Base-by-base conservation (phyloP, 2,888 invertebrate species). In the Panzeria rudis region DNA sequence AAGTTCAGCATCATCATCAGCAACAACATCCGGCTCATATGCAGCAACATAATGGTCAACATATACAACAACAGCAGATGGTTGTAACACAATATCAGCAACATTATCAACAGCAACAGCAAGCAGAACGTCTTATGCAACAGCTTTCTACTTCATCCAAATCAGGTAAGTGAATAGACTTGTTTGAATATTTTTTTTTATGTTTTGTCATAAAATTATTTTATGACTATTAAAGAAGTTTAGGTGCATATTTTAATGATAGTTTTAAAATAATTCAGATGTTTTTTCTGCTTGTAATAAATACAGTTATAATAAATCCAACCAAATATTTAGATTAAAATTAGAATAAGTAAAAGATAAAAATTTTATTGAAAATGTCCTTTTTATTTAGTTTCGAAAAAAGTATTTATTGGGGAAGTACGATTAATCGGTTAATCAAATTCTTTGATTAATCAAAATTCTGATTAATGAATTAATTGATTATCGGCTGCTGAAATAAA, bases 161-260 rank as follows among this genome's bases (percentile, higher is more conserved):
- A 86, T 91, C 92, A 92, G 92, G 92, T 92, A 84, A 89, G 91
- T 89, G 61, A 71, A 75, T 89, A 72, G 71, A 11, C 2, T 13
- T 29, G 25, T 69, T 23, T 72, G 41, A 25, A 25, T 23, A 1
- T 52, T 6, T 41, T 52, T 32, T 17, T 17, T 17, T 35, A 3
- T 32, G 32, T 35, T 47, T 35, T 35, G 7, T 35, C 9, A 35
- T 35, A 4, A 35, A 35, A 35, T 35, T n/a, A n/a, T n/a, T 5
- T 3, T 8, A 8, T 9, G 15, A 13, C 38, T 41, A 11, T 38
- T 38, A 38, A 8, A 38, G 7, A 38, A 38, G 7, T 5, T n/a
- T 5, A 35, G 9, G 1, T 35, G 9, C 6, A 35, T 8, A 35
- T 35, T 35, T 35, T 35, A 1, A 35, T 35, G 9, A 35, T 35